phyloP scores from a whole-genome alignment of 2,797 vertebrate genomes.

The Psittacula echo region DNA sequence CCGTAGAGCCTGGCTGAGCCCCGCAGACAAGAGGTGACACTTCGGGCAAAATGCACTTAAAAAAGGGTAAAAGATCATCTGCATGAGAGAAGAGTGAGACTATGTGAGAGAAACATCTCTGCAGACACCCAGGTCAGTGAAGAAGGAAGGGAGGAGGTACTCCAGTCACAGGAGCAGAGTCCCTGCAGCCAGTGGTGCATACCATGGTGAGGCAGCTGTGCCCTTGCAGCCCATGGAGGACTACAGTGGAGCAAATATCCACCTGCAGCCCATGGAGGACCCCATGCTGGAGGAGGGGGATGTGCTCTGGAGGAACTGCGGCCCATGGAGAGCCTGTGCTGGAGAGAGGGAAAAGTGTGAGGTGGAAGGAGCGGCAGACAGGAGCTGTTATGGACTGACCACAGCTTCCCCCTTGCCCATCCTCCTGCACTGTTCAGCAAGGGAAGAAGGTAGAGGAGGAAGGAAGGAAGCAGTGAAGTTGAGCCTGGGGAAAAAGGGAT shows the following conservation, averaged over 20 bases:
- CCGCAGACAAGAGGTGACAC: fast-evolving
- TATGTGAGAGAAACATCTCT: neutral
- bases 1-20: fast-evolving
- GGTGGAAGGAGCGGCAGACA: neutral
- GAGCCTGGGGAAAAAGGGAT: fast-evolving
- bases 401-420: neutral
- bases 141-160: neutral
- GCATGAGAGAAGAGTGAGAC: neutral
- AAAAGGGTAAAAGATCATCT: neutral
- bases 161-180: neutral
- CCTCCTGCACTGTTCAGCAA: neutral
- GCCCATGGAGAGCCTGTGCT: fast-evolving
- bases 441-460: neutral
- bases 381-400: neutral
- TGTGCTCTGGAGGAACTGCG: neutral
- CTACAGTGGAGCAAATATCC: neutral
- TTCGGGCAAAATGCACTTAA: neutral
- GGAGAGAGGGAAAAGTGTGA: neutral
- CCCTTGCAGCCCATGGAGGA: neutral
- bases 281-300: neutral
- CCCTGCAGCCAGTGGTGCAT: neutral
- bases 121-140: neutral
- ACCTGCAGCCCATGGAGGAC: fast-evolving
- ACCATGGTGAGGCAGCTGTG: neutral
- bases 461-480: neutral